Conservation (phyloP, 2,797 vertebrate species). For the Syngnathus acus region DNA sequence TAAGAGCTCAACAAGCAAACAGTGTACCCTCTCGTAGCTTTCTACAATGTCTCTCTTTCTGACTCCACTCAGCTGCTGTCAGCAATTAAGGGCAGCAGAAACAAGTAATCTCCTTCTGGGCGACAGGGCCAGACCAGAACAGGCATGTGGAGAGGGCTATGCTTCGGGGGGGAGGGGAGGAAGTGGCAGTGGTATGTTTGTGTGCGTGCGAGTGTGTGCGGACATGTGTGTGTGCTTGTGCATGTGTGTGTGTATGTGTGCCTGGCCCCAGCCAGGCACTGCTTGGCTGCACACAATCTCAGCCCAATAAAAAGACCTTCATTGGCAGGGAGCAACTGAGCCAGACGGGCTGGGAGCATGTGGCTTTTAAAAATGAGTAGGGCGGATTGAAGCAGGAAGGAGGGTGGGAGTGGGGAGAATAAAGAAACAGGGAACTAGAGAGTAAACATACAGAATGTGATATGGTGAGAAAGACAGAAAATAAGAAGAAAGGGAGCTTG, state of each 20-base stretch:
- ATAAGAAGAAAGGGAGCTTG: constrained; percentile 25
- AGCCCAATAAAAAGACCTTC: constrained; percentile 78
- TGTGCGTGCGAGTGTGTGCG: constrained; percentile 17
- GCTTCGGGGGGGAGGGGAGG: constrained; percentile 25
- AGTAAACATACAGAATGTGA: constrained; percentile 44
- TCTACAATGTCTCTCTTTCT: constrained; percentile 48
- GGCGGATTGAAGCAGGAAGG: constrained; percentile 32
- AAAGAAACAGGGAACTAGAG: constrained; percentile 17
- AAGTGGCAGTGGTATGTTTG: constrained; percentile 7
- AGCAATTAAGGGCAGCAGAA: constrained; percentile 76
- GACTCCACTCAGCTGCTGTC: constrained; percentile 72
- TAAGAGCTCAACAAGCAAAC: constrained; percentile 63
- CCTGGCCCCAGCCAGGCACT: constrained; percentile 61
- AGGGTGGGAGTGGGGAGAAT: constrained; percentile 16
- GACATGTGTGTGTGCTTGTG: constrained; percentile 16
- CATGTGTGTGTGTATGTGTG: constrained; percentile 20
- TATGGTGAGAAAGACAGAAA: constrained; percentile 41
- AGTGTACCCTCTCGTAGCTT: constrained; percentile 46
- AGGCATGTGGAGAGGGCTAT: constrained; percentile 62
- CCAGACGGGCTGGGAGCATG: constrained; percentile 70
- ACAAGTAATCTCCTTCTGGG: constrained; percentile 76
- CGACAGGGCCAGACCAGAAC: constrained; percentile 63
- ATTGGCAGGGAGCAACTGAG: constrained; percentile 74
- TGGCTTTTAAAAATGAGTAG: constrained; percentile 68
- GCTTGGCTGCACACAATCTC: constrained; percentile 81